Base-by-base conservation (phyloP, 1,140 invertebrate genomes). In the Agrilus planipennis region DNA sequence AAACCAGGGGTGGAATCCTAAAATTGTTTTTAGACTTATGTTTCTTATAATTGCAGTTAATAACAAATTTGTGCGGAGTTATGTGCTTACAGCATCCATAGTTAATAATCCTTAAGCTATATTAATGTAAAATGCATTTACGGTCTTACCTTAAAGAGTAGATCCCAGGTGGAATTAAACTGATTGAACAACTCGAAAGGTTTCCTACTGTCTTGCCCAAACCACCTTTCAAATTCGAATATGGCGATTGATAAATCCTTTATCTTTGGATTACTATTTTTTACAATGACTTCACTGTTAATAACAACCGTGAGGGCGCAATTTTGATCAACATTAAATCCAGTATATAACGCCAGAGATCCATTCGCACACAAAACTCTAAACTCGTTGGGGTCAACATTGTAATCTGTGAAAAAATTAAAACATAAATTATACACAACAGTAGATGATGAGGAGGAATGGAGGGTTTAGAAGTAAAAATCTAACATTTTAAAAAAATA, bases 301-400 rank as follows among this genome's bases (percentile, higher is more conserved):
- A 75, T 70, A 2, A 74, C 69, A 5, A 66, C 56, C 0, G 70
- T 66, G 5, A 78, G 55, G 2, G 73, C 64, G 41, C 75, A 77
- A 42, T 60, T 41, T 11, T 68, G 56, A 36, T 75, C 71, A 2
- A 74, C 58, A 12, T 60, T 39, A 4, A 75, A 64, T 20, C 72
- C 73, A 10, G 64, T 41, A 30, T 43, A 35, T 1, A 44, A 18
- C 0, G 72, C 68, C 2, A 77, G 52, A 5, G 65, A 65, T 37
- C 75, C 72, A 61, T 78, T 75, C 42, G 65, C 61, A 47, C 75
- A 76, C 0, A 77, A 53, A 2, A 72, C 65, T 11, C 70, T 57
- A 40, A 68, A 70, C 9, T 67, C 42, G 2, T 42, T 42, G 42
- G 18, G 2, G 37, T 20, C 18, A 20, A n/a, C 11, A 41, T 14